Conservation (phyloP, 1,140 invertebrate species). For the Drosophila murphyi region DNA sequence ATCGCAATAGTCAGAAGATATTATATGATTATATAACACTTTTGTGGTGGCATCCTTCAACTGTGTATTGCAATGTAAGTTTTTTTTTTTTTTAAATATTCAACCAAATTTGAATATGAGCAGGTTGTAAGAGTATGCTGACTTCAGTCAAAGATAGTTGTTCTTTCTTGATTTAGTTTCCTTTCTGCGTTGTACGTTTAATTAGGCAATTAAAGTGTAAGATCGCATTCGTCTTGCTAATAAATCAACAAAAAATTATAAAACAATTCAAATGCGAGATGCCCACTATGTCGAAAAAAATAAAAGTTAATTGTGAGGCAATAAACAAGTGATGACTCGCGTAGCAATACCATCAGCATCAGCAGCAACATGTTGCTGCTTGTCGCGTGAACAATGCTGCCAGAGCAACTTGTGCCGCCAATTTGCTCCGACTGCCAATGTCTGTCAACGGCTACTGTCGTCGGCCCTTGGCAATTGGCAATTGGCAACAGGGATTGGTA, state of each 20-base stretch:
- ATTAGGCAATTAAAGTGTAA: slow-evolving; percentile 63
- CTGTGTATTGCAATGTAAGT: too few species aligned
- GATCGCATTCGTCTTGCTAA: slow-evolving; percentile 29
- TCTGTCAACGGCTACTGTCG: slow-evolving; percentile 62
- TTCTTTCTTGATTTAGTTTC: not conserved
- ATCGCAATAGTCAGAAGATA: too few species aligned
- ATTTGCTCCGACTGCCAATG: slow-evolving; percentile 76
- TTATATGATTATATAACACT: too few species aligned
- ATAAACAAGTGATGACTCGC: slow-evolving; percentile 23
- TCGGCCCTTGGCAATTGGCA: slow-evolving; percentile 39
- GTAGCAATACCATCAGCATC: not conserved
- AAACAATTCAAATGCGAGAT: slow-evolving; percentile 63
- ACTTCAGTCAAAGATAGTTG: not conserved
- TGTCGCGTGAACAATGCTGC: slow-evolving; percentile 8
- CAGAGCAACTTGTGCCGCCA: slow-evolving; percentile 68
- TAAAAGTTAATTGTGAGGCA: slow-evolving; percentile 43
- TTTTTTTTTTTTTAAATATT: too few species aligned
- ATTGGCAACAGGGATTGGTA: slow-evolving; percentile 10
- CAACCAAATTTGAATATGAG: not conserved
- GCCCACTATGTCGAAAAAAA: slow-evolving; percentile 14
- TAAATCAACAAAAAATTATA: slow-evolving; percentile 73
- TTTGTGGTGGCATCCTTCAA: too few species aligned
- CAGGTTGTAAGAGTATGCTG: slow-evolving; percentile 7
- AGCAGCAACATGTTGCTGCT: not conserved
- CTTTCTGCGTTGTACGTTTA: slow-evolving; percentile 48